Evolutionary conservation across 2,797 vertebrate genomes (phyloP), one percentile per base, ranked within the genome.

Genomic region (Mus minutoides): DNA sequence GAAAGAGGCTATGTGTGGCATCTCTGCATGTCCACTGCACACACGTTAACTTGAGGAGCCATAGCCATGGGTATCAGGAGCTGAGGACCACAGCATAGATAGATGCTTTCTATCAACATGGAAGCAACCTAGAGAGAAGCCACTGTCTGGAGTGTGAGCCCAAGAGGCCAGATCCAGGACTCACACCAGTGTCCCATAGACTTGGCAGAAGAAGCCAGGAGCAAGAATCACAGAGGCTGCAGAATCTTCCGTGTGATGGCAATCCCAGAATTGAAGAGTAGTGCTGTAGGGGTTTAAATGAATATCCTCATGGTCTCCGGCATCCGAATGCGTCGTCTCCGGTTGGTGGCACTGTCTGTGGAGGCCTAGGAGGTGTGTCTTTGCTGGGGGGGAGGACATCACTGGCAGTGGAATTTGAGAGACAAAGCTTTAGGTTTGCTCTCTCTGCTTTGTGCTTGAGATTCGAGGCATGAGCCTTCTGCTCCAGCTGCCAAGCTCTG

Each of bases 71-170:
- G 40, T 11, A 24, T 34, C 54, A n/a, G 54, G n/a, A 75, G 17
- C 69, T 22, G 54, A 58, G n/a, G 9, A 14, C 34, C 49, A 19
- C 34, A 40, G 67, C 34, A 40, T 22, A 73, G 22, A 4, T 29
- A 71, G 22, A 2, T 29, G 49, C 49, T 56, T 56, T 56, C 85
- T 54, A 40, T 24, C 67, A 40, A 40, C 19, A 40, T 11, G 24
- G n/a, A 19, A 40, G 64, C n/a, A 56, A 34, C 96, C 80, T 60
- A 2, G n/a, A 67, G 16, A 93, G 58, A 96, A 91, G 91, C 89
- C 52, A 9, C 64, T 90, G 34, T 71, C 62, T 75, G 64, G 77
- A 92, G 52, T 54, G 37, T 85, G 14, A 21, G 14, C 37, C 69
- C 82, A 49, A 11, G 73, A n/a, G 71, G 43, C 69, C 26, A 12